Base-by-base conservation (phyloP, 2,113 vertebrate genomes). In the Clarias macrocephalus region DNA sequence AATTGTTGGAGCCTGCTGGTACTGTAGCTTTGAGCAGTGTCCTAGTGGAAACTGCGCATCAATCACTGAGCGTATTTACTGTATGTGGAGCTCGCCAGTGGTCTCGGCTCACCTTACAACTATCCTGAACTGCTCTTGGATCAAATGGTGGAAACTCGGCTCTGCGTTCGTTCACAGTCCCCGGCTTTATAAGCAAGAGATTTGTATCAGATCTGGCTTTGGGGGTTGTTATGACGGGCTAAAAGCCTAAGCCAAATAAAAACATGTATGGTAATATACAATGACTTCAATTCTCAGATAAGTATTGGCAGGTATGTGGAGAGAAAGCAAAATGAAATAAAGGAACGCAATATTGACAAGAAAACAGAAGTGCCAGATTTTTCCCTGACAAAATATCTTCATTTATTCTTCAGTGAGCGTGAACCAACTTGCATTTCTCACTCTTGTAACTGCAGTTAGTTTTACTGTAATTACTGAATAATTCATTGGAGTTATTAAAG, bases 11-110 rank as follows among this genome's bases (percentile, higher is more conserved):
- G 33, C 54, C n/a, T 83, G 18, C n/a, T 54, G 48, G 25, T n/a
- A n/a, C n/a, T n/a, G n/a, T 60, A 18, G 73, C 23, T 33, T 33
- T 42, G 21, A 80, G 63, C 33, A 82, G 79, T 70, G 62, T 54
- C 60, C 37, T 66, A 52, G 84, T 42, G 54, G 30, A 75, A 60
- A 59, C 48, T 77, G 6, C 30, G 48, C 54, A 59, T 81, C 63
- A 81, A 37, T 81, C 85, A 48, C 54, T 42, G 52, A 72, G 77
- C 54, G 70, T 25, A 70, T 72, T 56, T 72, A 37, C 33, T 37
- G 33, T 37, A 56, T 48, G 33, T 2, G 28, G 15, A 19, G 18
- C 5, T 48, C 57, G 28, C 15, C 30, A 42, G 79, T 16, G 13
- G 21, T 63, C 21, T 63, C 33, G n/a, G 59, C 30, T 25, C 60